Conservation (phyloP, 2,113 vertebrate species). For the Carassius carassius region DNA sequence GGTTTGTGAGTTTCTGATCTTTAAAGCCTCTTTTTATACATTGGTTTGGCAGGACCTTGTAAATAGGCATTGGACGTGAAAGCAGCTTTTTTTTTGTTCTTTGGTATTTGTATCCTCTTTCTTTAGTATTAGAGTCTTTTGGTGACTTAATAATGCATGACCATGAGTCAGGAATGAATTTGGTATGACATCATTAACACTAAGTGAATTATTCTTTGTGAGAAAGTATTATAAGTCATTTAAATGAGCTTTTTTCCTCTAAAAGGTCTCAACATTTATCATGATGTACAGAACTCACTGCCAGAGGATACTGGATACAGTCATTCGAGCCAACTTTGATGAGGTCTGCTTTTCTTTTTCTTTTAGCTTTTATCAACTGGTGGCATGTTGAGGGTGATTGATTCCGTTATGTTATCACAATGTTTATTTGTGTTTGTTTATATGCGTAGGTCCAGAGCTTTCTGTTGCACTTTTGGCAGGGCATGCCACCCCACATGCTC, state of each 20-base stretch:
- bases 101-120: constrained; percentile 72
- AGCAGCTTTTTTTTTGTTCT: constrained; percentile 58
- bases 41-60: constrained; percentile 63
- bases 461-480: constrained; percentile 99
- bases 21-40: constrained; percentile 71
- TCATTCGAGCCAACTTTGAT: constrained; percentile 99
- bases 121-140: constrained; percentile 46
- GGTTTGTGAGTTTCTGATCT: constrained; percentile 78
- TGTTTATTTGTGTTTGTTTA: constrained; percentile 21
- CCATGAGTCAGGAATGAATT: constrained; percentile 12
- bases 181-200: constrained; percentile 18
- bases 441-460: constrained; percentile 93
- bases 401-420: background rate
- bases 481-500: constrained; percentile 99
- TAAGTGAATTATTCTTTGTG: background rate
- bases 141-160: background rate
- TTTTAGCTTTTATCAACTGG: background rate
- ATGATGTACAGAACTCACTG: constrained; percentile 99
- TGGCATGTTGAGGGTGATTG: background rate
- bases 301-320: constrained; percentile 99
- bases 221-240: background rate
- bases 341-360: constrained; percentile 79
- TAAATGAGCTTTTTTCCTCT: constrained; percentile 47
- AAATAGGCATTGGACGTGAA: constrained; percentile 65
- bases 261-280: constrained; percentile 97